These are phyloP conservation scores for Myiozetetes cayanensis DNA, from an alignment of 2,113 vertebrate species.

Conservation along the genomic window DNA sequence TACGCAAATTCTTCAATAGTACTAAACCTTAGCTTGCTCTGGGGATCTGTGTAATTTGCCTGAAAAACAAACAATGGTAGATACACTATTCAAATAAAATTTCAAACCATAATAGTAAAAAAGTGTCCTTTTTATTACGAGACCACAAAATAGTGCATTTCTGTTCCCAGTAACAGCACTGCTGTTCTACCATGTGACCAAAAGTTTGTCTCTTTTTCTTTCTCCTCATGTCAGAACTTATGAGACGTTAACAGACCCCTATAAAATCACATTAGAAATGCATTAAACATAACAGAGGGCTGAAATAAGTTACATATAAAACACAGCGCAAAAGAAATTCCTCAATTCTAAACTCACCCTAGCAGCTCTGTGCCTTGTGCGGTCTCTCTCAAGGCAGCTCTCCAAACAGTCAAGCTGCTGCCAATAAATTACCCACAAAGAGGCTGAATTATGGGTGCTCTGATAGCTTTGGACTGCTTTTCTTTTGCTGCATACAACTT, in stretches of 20 bases:
- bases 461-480: constrained; percentile 39
- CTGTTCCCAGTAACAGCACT: neutral
- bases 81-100: neutral
- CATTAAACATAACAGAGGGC: constrained; percentile 1
- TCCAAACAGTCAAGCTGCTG: constrained; percentile 46
- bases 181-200: neutral
- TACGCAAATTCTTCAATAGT: constrained; percentile 94
- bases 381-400: constrained; percentile 11
- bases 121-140: neutral
- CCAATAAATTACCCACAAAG: constrained; percentile 58
- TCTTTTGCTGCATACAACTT: constrained; percentile 25
- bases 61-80: constrained; percentile 59
- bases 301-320: constrained; percentile 12
- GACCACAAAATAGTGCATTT: neutral
- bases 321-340: neutral
- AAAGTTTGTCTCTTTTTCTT: neutral
- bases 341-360: constrained; percentile 8
- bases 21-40: constrained; percentile 94
- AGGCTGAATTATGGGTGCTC: constrained; percentile 52
- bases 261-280: constrained; percentile 45
- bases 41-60: constrained; percentile 97
- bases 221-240: neutral
- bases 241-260: neutral
- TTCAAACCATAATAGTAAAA: neutral
- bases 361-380: constrained; percentile 24